Conservation (phyloP, 2,113 vertebrate species). For the Malurus elegans region DNA sequence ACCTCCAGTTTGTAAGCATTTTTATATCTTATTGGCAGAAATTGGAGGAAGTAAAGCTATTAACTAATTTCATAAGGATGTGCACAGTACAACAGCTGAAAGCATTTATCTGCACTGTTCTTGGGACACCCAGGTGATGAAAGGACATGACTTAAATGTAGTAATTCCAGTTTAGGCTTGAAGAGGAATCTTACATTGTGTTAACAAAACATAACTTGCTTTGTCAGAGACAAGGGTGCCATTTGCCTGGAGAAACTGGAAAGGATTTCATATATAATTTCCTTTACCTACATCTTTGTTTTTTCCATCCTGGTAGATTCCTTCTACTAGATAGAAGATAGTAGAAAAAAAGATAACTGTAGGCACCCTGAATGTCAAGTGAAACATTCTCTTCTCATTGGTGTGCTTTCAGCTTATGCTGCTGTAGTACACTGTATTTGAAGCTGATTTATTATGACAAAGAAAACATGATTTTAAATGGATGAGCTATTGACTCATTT, state of each 20-base stretch:
- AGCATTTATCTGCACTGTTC: not conserved
- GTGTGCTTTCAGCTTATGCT: not conserved
- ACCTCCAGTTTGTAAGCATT: not conserved
- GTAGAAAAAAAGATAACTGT: not conserved
- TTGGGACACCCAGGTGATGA: not conserved
- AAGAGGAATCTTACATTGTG: not conserved
- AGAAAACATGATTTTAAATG: not conserved
- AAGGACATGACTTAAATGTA: not conserved
- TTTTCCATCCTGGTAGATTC: not conserved
- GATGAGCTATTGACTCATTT: not conserved
- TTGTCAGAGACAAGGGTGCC: fast-evolving
- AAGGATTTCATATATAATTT: not conserved
- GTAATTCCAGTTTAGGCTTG: not conserved
- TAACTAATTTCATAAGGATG: not conserved
- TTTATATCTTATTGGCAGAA: not conserved
- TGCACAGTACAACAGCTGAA: not conserved
- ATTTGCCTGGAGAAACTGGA: not conserved
- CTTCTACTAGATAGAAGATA: not conserved
- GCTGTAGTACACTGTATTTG: not conserved
- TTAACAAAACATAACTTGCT: not conserved
- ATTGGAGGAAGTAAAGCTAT: not conserved
- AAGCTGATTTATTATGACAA: not conserved
- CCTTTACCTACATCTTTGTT: not conserved
- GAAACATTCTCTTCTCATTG: not conserved
- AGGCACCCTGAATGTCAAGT: not conserved